Conservation (phyloP, 2,888 invertebrate genomes). For the Melipona beecheii region DNA sequence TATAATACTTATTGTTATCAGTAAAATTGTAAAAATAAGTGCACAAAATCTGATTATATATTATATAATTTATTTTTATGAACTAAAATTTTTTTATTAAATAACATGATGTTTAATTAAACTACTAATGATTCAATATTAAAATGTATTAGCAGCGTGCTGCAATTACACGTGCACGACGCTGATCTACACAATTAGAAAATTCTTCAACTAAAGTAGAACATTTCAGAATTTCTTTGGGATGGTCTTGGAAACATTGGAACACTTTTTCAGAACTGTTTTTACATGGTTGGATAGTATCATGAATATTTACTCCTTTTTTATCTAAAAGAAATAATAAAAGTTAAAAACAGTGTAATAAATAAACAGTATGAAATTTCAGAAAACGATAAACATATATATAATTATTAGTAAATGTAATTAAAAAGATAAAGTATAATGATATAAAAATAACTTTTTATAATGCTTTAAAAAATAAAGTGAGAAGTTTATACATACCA, state of each 20-base stretch:
- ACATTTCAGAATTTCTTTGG: conserved; percentile 87
- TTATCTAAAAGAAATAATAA: conserved; percentile 40
- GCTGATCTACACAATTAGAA: conserved; percentile 87
- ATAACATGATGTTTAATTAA: conserved; percentile 47
- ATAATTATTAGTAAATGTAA: background rate
- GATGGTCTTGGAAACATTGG: conserved; percentile 87
- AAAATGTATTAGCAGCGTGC: conserved; percentile 75
- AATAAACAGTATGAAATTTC: background rate
- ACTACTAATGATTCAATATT: conserved; percentile 45
- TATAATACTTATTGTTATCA: background rate
- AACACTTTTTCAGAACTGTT: conserved; percentile 86
- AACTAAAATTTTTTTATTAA: conserved; percentile 46
- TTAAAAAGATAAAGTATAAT: background rate
- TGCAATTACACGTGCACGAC: conserved; percentile 84
- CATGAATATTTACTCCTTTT: conserved; percentile 32
- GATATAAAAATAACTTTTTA: background rate
- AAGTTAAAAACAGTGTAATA: background rate
- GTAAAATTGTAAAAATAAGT: conserved; percentile 29
- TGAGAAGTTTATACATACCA: conserved; percentile 43
- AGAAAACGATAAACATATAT: background rate
- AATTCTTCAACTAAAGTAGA: conserved; percentile 87
- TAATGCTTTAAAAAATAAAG: background rate
- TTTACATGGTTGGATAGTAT: conserved; percentile 84
- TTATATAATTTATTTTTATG: conserved; percentile 49
- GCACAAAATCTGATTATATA: conserved; percentile 9